A percentile compares a stretch with the other conserved stretches of the same genome.
Conservation (phyloP, 2,888 invertebrate species). For the Silvanus unidentatus region DNA sequence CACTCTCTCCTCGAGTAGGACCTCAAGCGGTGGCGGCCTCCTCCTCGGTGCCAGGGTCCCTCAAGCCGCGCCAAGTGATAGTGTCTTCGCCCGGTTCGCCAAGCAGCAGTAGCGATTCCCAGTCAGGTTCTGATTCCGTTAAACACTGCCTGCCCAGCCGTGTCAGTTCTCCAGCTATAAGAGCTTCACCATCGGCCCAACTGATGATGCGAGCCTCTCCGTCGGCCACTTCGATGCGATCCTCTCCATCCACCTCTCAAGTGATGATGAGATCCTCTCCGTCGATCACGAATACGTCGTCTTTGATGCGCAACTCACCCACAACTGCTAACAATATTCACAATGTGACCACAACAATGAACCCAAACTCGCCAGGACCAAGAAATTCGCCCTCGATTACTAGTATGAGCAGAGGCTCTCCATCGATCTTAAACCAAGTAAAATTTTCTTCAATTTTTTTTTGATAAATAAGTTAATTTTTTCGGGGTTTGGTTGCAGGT, state of each 20-base stretch:
- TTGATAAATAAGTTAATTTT: slow-evolving; percentile 3
- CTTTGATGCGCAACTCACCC: slow-evolving; percentile 35
- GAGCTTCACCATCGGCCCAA: slow-evolving; percentile 45
- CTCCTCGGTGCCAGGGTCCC: slow-evolving; percentile 13
- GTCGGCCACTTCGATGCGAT: slow-evolving; percentile 26
- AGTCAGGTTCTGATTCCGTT: slow-evolving; percentile 72
- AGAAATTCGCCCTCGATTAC: slow-evolving; percentile 40
- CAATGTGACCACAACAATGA: neutral
- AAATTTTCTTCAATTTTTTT: too few species aligned
- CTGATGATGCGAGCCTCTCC: slow-evolving; percentile 44
- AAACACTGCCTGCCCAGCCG: slow-evolving; percentile 54
- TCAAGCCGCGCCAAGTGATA: slow-evolving; percentile 53
- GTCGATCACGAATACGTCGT: slow-evolving; percentile 25
- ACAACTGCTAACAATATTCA: slow-evolving; percentile 17
- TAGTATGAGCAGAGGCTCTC: slow-evolving; percentile 47
- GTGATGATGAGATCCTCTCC: slow-evolving; percentile 26
- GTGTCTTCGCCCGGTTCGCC: slow-evolving; percentile 77
- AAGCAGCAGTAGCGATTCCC: slow-evolving; percentile 76
- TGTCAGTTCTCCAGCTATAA: slow-evolving; percentile 44
- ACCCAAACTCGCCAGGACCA: slow-evolving; percentile 24
- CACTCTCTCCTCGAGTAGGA: slow-evolving; percentile 62
- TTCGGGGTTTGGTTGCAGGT: slow-evolving; percentile 15
- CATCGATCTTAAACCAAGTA: slow-evolving; percentile 34
- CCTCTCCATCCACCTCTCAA: slow-evolving; percentile 23
- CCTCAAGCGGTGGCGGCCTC: slow-evolving; percentile 47